phyloP scores from a whole-genome alignment of 2,113 vertebrate genomes.

The Nerophis ophidion region DNA sequence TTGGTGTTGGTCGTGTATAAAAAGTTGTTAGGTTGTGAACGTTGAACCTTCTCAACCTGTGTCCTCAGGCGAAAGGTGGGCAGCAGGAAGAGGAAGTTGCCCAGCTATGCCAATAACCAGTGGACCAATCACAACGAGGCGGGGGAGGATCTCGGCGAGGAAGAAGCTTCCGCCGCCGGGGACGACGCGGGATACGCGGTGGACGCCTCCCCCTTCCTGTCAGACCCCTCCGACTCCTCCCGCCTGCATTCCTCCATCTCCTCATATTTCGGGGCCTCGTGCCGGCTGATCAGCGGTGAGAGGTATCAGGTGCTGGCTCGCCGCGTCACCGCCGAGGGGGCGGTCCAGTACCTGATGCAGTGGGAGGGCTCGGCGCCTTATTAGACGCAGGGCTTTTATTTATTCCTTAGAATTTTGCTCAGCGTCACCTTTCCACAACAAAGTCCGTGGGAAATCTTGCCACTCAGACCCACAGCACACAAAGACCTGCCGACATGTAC shows the following conservation, averaged over 20 bases:
- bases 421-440: too few species aligned
- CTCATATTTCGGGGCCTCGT: conserved; percentile 86
- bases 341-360: conserved; percentile 92
- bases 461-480: background rate
- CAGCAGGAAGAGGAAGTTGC: conserved; percentile 89
- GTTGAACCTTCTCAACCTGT: conserved; percentile 11
- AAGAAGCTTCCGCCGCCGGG: conserved; percentile 55
- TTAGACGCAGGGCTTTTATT: conserved; percentile 40
- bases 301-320: conserved; percentile 90
- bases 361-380: conserved; percentile 94
- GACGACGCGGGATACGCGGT: conserved; percentile 61
- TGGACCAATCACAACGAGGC: conserved; percentile 70
- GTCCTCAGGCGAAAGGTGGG: conserved; percentile 77
- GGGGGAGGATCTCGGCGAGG: conserved; percentile 33
- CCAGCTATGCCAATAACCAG: conserved; percentile 70
- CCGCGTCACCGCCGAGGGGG: conserved; percentile 83
- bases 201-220: conserved; percentile 70
- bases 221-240: conserved; percentile 66
- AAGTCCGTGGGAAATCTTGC: background rate
- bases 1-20: too few species aligned
- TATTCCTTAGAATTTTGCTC: too few species aligned
- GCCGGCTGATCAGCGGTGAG: conserved; percentile 86
- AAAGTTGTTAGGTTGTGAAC: too few species aligned
- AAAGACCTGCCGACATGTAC: too few species aligned
- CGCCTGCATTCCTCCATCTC: conserved; percentile 93